A percentile compares a stretch with the other conserved stretches of the same genome.
These are phyloP conservation scores for Fulica atra DNA, from an alignment of 2,113 vertebrate species.

Conservation along the genomic window DNA sequence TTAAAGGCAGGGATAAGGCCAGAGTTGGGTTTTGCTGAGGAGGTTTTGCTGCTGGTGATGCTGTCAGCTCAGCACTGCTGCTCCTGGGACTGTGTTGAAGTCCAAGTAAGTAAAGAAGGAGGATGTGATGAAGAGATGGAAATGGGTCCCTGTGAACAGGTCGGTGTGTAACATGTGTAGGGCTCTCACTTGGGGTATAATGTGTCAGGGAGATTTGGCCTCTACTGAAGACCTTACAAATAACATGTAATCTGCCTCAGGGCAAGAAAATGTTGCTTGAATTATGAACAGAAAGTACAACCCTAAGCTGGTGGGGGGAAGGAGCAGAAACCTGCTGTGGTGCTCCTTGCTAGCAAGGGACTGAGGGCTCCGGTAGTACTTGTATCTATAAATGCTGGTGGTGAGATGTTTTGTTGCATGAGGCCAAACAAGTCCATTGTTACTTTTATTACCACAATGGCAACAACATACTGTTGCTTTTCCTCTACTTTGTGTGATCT, in stretches of 20 bases:
- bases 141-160: accelerated
- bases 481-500: background rate
- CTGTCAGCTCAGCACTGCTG: accelerated
- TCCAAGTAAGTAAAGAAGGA: background rate
- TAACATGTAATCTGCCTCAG: background rate
- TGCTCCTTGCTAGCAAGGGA: background rate
- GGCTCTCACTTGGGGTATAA: background rate
- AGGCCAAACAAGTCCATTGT: accelerated
- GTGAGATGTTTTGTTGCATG: background rate
- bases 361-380: accelerated
- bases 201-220: too few relatives aligned
- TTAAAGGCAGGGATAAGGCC: background rate
- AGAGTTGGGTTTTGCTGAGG: accelerated
- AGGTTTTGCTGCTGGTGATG: accelerated
- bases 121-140: background rate
- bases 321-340: background rate
- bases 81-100: accelerated
- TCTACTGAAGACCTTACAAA: background rate
- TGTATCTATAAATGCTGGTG: accelerated
- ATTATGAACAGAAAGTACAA: background rate
- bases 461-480: background rate
- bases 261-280: background rate
- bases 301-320: background rate
- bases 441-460: accelerated
- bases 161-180: background rate